A percentile compares a stretch with the other conserved stretches of the same genome.
Evolutionary conservation across 2,888 invertebrate genomes (phyloP).

Genomic region (Drosophila merina): DNA sequence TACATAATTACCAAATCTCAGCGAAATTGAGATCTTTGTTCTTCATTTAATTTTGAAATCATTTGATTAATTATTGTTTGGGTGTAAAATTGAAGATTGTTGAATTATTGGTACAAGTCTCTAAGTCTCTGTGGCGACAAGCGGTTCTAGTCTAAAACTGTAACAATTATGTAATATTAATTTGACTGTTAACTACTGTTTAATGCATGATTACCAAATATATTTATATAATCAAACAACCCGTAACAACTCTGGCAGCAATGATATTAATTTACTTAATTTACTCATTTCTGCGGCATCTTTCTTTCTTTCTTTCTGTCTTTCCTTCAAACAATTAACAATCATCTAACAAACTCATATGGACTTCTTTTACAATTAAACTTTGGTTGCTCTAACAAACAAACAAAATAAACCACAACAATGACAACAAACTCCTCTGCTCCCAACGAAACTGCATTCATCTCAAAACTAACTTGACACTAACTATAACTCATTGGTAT

Average conservation of each 20-base stretch:
- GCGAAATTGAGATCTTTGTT: slow-evolving; percentile 56
- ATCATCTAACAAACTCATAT: slow-evolving; percentile 59
- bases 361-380: slow-evolving; percentile 60
- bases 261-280: slow-evolving; percentile 70
- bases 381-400: slow-evolving; percentile 51
- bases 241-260: slow-evolving; percentile 35
- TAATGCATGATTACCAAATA: slow-evolving; percentile 70
- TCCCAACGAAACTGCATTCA: slow-evolving; percentile 20
- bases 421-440: slow-evolving; percentile 22
- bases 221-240: slow-evolving; percentile 27
- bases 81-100: slow-evolving; percentile 40
- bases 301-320: slow-evolving; percentile 63
- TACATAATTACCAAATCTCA: slow-evolving; percentile 19
- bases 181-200: slow-evolving; percentile 56
- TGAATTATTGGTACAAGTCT: slow-evolving; percentile 47
- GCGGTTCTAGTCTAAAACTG: slow-evolving; percentile 43
- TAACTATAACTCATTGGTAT: slow-evolving; percentile 19
- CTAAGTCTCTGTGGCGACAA: slow-evolving; percentile 34
- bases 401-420: slow-evolving; percentile 12
- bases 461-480: slow-evolving; percentile 17
- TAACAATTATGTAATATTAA: slow-evolving; percentile 41
- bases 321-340: slow-evolving; percentile 54
- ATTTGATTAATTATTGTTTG: slow-evolving; percentile 48
- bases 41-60: slow-evolving; percentile 33
- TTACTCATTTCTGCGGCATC: slow-evolving; percentile 64